Evolutionary conservation across 1,140 invertebrate genomes (phyloP), one percentile per base, ranked within the genome.

Genomic region (Sinonovacula constricta): DNA sequence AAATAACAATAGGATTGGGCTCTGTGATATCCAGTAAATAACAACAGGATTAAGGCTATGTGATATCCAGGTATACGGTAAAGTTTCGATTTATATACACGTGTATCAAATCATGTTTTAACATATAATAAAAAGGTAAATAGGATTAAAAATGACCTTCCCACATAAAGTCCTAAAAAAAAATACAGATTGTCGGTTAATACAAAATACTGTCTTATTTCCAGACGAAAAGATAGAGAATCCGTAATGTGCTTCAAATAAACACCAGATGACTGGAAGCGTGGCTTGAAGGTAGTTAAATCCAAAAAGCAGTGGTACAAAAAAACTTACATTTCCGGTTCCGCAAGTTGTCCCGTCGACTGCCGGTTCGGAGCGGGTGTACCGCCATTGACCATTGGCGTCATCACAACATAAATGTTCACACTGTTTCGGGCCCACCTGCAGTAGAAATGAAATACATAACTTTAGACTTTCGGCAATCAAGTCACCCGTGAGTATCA

Each of bases 391-490:
- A 26, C 81, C 83, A 33, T 83, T 81, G 10, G 81, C 65, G 60
- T 82, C 80, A 57, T 86, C 85, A 79, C 85, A 86, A 53, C 85
- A 86, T 53, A 86, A 51, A 59, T 83, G 81, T 62, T 86, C 83
- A 71, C 85, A 86, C 51, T 83, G 81, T 14, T 82, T 84, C 31
- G 79, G 71, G 2, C 81, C 79, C 14, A 80, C 70, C 85, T 86
- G 24, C 26, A 26, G 18, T 33, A 53, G 10, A 70, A 30, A 57
- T 2, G 0, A 68, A 45, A 36, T 12, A 22, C 39, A n/a, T n/a
- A n/a, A n/a, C n/a, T n/a, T n/a, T n/a, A n/a, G n/a, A n/a, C n/a
- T n/a, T n/a, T n/a, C 57, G 18, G 57, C 26, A 60, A 24, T 34
- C 33, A 63, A 31, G 12, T n/a, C 60, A 28, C 18, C 3, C n/a